These are phyloP conservation scores for Tragulus kanchil DNA, from an alignment of 2,113 vertebrate species.

Conservation along the genomic window DNA sequence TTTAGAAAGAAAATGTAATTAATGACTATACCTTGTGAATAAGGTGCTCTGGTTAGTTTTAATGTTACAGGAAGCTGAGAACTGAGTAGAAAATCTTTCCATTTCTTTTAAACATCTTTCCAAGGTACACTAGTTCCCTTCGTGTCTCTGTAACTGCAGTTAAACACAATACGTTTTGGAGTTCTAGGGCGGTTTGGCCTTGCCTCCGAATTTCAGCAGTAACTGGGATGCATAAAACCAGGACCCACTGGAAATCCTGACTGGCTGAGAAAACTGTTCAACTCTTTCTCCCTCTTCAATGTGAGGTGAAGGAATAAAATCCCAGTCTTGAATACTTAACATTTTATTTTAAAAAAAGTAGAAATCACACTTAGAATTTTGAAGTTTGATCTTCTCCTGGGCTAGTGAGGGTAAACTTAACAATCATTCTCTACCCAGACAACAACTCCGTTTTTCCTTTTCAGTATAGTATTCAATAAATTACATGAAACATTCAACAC, in stretches of 20 bases:
- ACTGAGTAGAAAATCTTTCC: constrained; percentile 11
- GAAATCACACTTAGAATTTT: neutral
- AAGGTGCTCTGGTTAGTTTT: constrained; percentile 35
- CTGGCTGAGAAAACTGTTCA: neutral
- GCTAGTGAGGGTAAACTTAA: neutral
- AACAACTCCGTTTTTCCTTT: neutral
- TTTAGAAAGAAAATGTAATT: constrained; percentile 27
- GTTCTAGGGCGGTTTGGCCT: neutral
- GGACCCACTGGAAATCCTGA: neutral
- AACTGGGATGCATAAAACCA: neutral
- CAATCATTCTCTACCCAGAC: neutral
- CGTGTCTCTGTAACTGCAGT: neutral
- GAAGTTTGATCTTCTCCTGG: neutral
- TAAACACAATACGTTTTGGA: neutral
- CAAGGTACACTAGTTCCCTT: neutral
- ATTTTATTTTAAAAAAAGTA: no score
- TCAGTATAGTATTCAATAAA: neutral
- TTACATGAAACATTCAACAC: neutral
- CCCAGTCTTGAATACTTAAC: no score
- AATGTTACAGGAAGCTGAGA: constrained; percentile 9
- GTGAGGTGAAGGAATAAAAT: neutral
- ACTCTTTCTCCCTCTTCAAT: neutral
- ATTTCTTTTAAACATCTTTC: neutral
- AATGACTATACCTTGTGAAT: neutral
- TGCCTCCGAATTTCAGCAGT: neutral